Base-by-base conservation (phyloP, 1,140 invertebrate genomes). In the Drosophila kepulauana region DNA sequence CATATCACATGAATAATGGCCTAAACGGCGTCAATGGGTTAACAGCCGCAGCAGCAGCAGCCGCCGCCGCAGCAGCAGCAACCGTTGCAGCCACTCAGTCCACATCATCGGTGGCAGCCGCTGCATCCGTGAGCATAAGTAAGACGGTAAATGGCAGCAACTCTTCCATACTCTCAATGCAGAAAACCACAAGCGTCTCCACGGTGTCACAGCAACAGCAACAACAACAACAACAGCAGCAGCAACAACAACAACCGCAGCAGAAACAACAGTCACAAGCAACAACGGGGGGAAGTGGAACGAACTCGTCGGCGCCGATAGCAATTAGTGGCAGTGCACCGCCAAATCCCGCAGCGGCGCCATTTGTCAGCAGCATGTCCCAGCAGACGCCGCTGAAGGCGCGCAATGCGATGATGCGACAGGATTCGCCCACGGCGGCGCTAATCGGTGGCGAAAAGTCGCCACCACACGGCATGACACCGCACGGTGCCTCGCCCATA, bases 1-100 rank as follows among this genome's bases (percentile, higher is more conserved):
- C 92, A 78, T 92, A 92, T 91, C 90, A 92, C 48, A 79, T 89
- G 72, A 90, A 73, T 79, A 89, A 90, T 81, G 91, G 91, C 62
- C 73, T 91, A 66, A 91, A 81, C 54, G 88, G 89, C 73, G 88
- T 82, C 70, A 91, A 91, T 88, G 82, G 88, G 76, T 68, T 91
- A 82, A 86, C 91, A 58, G 65, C 81, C 8, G 78, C 81, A 13
- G 65, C 85, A 7, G 85, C 74, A 58, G 79, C 80, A 51, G 84
- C 82, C 35, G 84, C 82, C 30, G 69, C 86, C 8, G 79, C 82
- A 30, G 78, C 75, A 46, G 75, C 77, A 11, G 78, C 70, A 10
- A 67, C 82, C 41, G 82, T 66, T 6, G 38, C 78, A 58, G 69
- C 70, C 25, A 63, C 81, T 35, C 69, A 59, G 28, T 73, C 90